Evolutionary conservation across 2,113 vertebrate species (phyloP).

Genomic region (Sorex fumeus): DNA sequence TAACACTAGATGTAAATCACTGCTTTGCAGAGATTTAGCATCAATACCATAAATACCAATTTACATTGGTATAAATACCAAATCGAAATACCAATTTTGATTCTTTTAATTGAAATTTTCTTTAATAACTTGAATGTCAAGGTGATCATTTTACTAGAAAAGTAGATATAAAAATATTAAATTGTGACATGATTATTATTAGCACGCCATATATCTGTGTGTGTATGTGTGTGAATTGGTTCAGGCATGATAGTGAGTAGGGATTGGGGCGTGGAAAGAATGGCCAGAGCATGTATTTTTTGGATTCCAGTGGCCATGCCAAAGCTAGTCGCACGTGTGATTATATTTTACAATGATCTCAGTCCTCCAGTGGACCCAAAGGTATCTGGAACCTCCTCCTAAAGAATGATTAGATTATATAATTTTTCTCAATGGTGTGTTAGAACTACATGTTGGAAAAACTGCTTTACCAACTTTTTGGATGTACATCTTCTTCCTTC

Average conservation of each 20-base stretch:
- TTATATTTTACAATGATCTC: not conserved
- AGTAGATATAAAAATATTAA: not conserved
- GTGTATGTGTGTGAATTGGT: not conserved
- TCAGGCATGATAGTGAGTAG: not conserved
- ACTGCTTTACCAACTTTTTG: no score
- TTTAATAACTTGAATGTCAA: conserved; percentile 10
- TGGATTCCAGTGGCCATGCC: not conserved
- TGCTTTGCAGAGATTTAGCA: not conserved
- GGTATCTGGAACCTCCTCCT: not conserved
- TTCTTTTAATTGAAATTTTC: not conserved
- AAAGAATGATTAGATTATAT: not conserved
- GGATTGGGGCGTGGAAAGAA: not conserved
- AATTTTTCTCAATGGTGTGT: conserved; percentile 2
- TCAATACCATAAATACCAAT: not conserved
- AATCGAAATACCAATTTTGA: not conserved
- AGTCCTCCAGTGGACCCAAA: not conserved
- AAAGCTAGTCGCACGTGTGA: not conserved
- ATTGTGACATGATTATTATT: not conserved
- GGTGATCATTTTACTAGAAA: not conserved
- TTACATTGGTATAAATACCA: no score
- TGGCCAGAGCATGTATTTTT: not conserved
- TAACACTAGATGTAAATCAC: not conserved
- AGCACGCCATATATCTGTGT: not conserved
- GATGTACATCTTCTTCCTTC: no score
- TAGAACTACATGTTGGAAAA: conserved; percentile 23